Conservation (phyloP, 2,888 invertebrate species). For the Eledona agricola region DNA sequence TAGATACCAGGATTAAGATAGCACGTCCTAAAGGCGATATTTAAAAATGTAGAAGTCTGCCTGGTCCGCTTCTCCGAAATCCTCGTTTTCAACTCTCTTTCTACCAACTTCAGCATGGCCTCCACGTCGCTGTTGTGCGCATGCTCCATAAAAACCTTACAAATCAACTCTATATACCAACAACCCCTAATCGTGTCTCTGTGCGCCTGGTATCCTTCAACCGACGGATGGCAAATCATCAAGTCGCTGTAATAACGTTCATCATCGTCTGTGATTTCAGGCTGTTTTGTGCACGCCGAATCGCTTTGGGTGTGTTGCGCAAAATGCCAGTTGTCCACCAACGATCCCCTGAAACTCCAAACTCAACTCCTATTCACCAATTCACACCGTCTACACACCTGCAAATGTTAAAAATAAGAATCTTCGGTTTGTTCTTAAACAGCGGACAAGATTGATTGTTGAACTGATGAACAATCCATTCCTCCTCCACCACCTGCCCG, state of each 20-base stretch:
- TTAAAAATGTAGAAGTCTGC: constrained; percentile 72
- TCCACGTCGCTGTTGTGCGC: constrained; percentile 71
- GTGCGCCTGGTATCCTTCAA: constrained; percentile 65
- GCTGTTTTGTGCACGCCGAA: constrained; percentile 15
- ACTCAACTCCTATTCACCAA: neutral
- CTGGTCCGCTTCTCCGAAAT: constrained; percentile 48
- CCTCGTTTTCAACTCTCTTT: constrained; percentile 61
- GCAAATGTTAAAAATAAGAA: constrained; percentile 77
- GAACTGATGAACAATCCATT: constrained; percentile 61
- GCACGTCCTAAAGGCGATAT: constrained; percentile 71
- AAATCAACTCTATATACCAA: constrained; percentile 76
- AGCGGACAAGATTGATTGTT: constrained; percentile 66
- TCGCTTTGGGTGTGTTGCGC: constrained; percentile 32
- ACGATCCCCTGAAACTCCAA: constrained; percentile 52
- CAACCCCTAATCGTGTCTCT: constrained; percentile 70
- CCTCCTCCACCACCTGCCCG: constrained; percentile 66
- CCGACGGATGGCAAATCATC: constrained; percentile 34
- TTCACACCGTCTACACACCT: constrained; percentile 57
- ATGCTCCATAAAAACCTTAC: constrained; percentile 70
- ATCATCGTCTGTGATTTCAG: constrained; percentile 12
- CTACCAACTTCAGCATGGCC: constrained; percentile 71
- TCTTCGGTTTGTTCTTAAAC: constrained; percentile 71
- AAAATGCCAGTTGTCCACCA: constrained; percentile 48
- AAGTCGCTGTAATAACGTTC: constrained; percentile 29
- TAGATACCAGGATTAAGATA: constrained; percentile 75